Evolutionary conservation across 2,113 vertebrate genomes (phyloP).

Genomic region (Aptenodytes patagonicus): DNA sequence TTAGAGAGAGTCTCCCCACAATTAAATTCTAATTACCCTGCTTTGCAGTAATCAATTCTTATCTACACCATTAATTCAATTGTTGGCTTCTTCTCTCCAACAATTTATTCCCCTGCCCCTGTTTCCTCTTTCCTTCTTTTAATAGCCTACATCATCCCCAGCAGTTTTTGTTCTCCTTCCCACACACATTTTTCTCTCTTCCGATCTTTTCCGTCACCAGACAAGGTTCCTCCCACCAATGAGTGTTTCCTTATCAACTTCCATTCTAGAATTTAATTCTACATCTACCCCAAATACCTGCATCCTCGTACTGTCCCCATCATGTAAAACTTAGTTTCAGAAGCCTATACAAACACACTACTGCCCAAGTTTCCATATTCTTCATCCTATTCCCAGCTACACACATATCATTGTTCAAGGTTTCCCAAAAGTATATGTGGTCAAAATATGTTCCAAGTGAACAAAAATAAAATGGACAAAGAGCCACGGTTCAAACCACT

Average conservation of each 20-base stretch:
- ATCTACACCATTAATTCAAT: background rate
- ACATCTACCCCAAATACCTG: background rate
- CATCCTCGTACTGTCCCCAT: background rate
- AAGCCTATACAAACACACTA: background rate
- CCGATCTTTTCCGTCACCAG: background rate
- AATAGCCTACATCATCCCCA: background rate
- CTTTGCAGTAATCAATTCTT: slow-evolving; percentile 8
- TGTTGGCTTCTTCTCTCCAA: background rate
- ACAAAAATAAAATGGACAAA: background rate
- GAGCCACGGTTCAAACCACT: background rate
- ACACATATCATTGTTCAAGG: background rate
- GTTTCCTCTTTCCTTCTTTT: background rate
- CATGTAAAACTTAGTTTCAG: background rate
- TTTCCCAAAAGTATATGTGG: background rate
- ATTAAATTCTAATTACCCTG: background rate
- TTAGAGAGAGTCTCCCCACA: background rate
- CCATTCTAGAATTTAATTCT: background rate
- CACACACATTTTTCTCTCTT: background rate
- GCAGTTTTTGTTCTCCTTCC: background rate
- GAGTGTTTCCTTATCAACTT: background rate
- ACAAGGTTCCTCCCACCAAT: background rate
- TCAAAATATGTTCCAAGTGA: background rate
- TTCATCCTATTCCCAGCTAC: background rate
- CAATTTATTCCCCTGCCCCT: background rate
- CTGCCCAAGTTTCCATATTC: background rate